Base-by-base conservation (phyloP, 2,797 vertebrate genomes). In the Pogonophryne albipinna region DNA sequence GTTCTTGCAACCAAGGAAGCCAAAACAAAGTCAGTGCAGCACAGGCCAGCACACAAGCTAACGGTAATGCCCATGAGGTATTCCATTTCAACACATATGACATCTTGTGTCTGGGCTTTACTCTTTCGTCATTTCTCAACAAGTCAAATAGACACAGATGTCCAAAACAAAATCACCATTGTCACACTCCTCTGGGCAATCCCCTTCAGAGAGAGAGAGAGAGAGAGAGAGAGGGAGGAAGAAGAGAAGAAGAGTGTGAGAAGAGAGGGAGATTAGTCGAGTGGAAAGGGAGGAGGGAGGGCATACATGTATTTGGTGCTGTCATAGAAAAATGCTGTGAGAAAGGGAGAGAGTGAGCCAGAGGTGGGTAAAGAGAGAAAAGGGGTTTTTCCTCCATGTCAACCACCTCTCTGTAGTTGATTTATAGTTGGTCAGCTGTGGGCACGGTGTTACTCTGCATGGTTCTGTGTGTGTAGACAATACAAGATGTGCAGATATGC, bases 51-150 rank as follows among this genome's bases (percentile, higher is more conserved):
- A 10, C 51, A 41, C 16, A 45, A 44, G 79, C 76, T 60, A 77
- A 63, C 46, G 62, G 57, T 34, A 65, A 82, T 79, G 71, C 81
- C 83, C 85, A 44, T 51, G 47, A 17, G 57, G 78, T 75, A 68
- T 81, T 66, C 60, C 77, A 49, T 89, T 85, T 91, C 90, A 91
- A 88, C 89, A 86, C 89, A 73, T 85, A 89, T 89, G 89, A 90
- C 90, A 91, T 91, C 85, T 74, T 61, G 74, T 78, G 80, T 83
- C 84, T 87, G 84, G 66, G 74, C 64, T 80, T 70, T 71, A 34
- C 82, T 69, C 74, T 83, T 77, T 14, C 78, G 55, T 85, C 71
- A 69, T 87, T 85, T 76, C 34, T 83, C 73, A 81, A 74, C 78
- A 86, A 87, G 85, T 80, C 75, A 75, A 77, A 64, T 66, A 83